Base-by-base conservation (phyloP, 53 echinoderm and acorn worm species). In the Hippasteria phrygiana region DNA sequence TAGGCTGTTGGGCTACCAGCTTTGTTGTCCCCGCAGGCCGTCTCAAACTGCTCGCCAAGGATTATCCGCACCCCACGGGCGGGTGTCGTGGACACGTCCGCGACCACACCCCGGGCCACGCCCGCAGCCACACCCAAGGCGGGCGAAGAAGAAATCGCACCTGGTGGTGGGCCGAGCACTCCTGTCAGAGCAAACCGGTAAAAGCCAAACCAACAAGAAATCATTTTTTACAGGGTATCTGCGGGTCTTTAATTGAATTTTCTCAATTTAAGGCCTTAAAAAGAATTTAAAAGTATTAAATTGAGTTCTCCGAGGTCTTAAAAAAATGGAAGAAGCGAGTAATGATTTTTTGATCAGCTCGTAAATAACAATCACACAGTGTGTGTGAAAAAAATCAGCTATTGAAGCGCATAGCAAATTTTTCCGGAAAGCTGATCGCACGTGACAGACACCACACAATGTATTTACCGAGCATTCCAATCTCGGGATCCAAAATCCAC, bases 11-110 rank as follows among this genome's bases (percentile, higher is more conserved):
- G 35, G 18, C 18, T 48, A 14, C 74, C 56, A 20, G 74, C 75
- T 22, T 66, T 90, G 42, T 90, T 94, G 31, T 87, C 94, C 24
- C 94, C 94, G 13, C 86, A 71, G 63, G 45, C 90, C 9, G 92
- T 94, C 3, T 87, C 94, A 0, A 89, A 92, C 47, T 78, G 92
- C 34, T 90, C 94, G 27, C 94, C 94, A 2, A 66, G 82, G 27
- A 88, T 94, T 70, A 46, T 89, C 40, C 87, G 90, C 17, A 79
- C 77, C 27, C 89, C 89, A 4, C 54, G 89, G 26, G 55, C 80
- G 18, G 70, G 32, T 42, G 51, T 1, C 2, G 77, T 66, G 26
- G 67, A 65, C 40, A 33, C 47, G 41, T 45, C 84, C 54, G 31
- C 47, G 41, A 43, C 84, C 54, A 70, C 78, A 31, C 88, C 88